phyloP scores from a whole-genome alignment of 2,113 vertebrate species.

The Aspidoscelis tigris region DNA sequence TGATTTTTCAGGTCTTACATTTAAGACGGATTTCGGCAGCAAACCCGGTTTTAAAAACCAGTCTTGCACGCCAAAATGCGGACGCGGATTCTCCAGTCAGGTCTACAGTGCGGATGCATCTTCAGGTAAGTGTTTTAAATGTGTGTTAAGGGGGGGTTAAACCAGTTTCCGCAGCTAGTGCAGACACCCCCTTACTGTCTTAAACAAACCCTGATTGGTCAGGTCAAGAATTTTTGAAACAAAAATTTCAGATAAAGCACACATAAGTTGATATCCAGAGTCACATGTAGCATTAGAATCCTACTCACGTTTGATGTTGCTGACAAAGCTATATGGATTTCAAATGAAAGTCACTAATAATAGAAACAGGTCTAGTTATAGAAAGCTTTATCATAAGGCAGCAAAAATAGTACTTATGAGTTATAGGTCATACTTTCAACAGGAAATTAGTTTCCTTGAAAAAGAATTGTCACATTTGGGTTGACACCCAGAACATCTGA shows the following conservation, averaged over 20 bases:
- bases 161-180: too few relatives aligned
- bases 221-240: conserved; percentile 7
- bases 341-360: conserved; percentile 10
- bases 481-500: conserved; percentile 12
- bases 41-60: too few relatives aligned
- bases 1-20: too few relatives aligned
- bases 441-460: conserved; percentile 9
- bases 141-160: too few relatives aligned
- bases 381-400: conserved; percentile 13
- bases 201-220: neutral
- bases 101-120: too few relatives aligned
- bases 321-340: conserved; percentile 22
- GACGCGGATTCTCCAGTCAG: too few relatives aligned
- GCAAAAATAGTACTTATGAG: conserved; percentile 1
- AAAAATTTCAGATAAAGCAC: neutral
- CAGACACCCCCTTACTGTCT: neutral
- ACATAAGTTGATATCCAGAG: neutral
- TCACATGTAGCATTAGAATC: neutral
- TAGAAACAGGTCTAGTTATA: conserved; percentile 14
- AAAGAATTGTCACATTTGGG: neutral
- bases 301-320: conserved; percentile 7
- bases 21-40: too few relatives aligned
- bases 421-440: conserved; percentile 13
- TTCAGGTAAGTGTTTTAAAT: too few relatives aligned
- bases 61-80: too few relatives aligned